A percentile compares a stretch with the other conserved stretches of the same genome.
phyloP scores from a whole-genome alignment of 2,888 invertebrate species.

The Lutraria lutraria region DNA sequence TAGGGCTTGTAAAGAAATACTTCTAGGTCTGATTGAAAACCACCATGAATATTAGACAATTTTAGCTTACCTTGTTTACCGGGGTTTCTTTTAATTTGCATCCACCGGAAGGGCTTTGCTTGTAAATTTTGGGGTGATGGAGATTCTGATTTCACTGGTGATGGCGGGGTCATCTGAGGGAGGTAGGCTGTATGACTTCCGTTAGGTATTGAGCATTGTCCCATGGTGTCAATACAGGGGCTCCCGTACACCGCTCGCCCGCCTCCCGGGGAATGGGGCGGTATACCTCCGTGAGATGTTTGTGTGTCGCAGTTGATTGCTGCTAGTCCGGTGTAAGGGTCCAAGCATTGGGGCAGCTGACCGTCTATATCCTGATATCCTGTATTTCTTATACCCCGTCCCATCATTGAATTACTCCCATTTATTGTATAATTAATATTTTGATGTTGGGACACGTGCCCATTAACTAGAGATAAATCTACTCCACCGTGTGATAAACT shows the following conservation, averaged over 20 bases:
- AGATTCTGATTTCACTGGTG: slow-evolving; percentile 80
- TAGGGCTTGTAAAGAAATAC: too few relatives aligned
- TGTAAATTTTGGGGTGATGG: slow-evolving; percentile 77
- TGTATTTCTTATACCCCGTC: slow-evolving; percentile 62
- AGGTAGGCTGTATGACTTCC: slow-evolving; percentile 72
- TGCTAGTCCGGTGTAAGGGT: slow-evolving; percentile 71
- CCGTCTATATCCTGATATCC: slow-evolving; percentile 73
- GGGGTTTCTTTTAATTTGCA: slow-evolving; percentile 98
- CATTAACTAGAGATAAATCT: slow-evolving; percentile 75
- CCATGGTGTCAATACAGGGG: slow-evolving; percentile 73
- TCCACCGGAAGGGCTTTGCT: slow-evolving; percentile 95
- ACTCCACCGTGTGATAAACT: slow-evolving; percentile 66
- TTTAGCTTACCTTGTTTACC: slow-evolving; percentile 93
- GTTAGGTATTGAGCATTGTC: slow-evolving; percentile 76
- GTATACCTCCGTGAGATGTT: slow-evolving; percentile 62
- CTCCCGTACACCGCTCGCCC: slow-evolving; percentile 73
- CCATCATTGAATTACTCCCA: slow-evolving; percentile 73
- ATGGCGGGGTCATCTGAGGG: slow-evolving; percentile 73
- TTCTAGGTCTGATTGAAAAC: background rate
- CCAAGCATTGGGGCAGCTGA: slow-evolving; percentile 72
- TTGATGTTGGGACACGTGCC: slow-evolving; percentile 73
- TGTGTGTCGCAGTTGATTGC: slow-evolving; percentile 70
- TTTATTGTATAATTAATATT: slow-evolving; percentile 66
- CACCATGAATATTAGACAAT: background rate
- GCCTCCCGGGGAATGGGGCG: slow-evolving; percentile 70